Base-by-base conservation (phyloP, 2,113 vertebrate genomes). In the Hemicordylus capensis region DNA sequence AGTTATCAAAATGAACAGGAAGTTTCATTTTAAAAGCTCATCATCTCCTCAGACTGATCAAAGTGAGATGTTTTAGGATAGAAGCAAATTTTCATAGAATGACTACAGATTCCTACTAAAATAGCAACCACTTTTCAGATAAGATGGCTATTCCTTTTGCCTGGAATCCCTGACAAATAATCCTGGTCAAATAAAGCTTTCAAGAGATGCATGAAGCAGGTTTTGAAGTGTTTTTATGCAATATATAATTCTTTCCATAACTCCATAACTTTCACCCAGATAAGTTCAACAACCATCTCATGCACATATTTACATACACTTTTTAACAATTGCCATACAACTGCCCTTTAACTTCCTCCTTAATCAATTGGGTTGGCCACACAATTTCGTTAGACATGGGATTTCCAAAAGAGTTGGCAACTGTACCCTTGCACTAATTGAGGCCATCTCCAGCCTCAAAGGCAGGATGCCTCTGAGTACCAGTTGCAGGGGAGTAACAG, bases 11-110 rank as follows among this genome's bases (percentile, higher is more conserved):
- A 61, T 51, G 76, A 90, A 90, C 85, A 88, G 91, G 80, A 90
- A 92, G 91, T 86, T 48, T 37, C 56, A 88, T 74, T 91, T 93
- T 89, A 89, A 93, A 92, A 86, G 78, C 66, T 86, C 84, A 54
- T 54, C n/a, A 76, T 83, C 42, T 90, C 85, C 87, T 94, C 78
- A 92, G 83, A 93, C 79, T 79, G 83, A 93, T 92, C 76, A 89
- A 72, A 88, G 79, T 9, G 54, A 31, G 56, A 61, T 91, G 90
- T 91, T 94, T 94, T 73, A 48, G 44, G 39, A 61, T 67, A 34
- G 63, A 81, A 81, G 69, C 39, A 83, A 61, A 69, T 61, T n/a
- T 46, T 19, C 31, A 61, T 74, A 79, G 15, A 15, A 48, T 39
- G 61, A 7, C 31, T 26, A n/a, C 61, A 76, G 56, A 76, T 69